Percentiles rank a stretch among this genome's conserved stretches.
phyloP scores from a whole-genome alignment of 2,113 vertebrate genomes.

The Phocoena sinus region DNA sequence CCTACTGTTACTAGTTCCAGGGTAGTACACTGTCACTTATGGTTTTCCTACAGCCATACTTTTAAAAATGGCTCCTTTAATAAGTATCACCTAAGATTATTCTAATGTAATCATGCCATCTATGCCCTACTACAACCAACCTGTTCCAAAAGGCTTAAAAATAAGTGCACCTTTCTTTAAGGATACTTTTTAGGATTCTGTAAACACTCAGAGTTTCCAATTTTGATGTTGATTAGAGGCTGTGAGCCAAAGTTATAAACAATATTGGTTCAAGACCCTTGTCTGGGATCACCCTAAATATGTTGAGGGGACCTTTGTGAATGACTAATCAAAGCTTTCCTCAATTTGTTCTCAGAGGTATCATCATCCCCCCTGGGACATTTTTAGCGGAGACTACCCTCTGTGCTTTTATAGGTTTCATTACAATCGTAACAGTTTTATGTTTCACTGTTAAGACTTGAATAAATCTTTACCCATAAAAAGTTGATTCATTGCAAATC shows the following conservation, averaged over 20 bases:
- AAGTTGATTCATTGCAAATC: constrained; percentile 69
- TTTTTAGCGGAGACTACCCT: constrained; percentile 1
- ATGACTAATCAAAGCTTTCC: neutral
- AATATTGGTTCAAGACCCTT: neutral
- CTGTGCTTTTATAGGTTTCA: constrained; percentile 64
- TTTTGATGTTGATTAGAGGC: neutral
- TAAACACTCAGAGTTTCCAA: neutral
- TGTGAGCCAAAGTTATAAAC: neutral
- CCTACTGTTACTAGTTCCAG: neutral
- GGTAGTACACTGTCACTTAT: no score
- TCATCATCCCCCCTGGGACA: neutral
- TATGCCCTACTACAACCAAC: neutral
- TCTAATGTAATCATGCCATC: neutral
- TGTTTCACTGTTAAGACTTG: constrained; percentile 64
- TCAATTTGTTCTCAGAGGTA: constrained; percentile 3
- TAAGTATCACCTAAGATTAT: neutral
- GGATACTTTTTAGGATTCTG: neutral
- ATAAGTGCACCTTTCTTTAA: neutral
- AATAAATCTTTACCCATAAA: constrained; percentile 72
- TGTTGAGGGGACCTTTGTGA: neutral
- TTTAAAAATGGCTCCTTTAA: neutral
- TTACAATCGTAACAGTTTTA: constrained; percentile 67
- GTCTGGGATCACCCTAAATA: neutral
- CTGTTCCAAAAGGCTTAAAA: neutral
- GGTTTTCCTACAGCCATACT: neutral